Evolutionary conservation across 1,140 invertebrate genomes (phyloP).

Genomic region (Anthonomus grandis): DNA sequence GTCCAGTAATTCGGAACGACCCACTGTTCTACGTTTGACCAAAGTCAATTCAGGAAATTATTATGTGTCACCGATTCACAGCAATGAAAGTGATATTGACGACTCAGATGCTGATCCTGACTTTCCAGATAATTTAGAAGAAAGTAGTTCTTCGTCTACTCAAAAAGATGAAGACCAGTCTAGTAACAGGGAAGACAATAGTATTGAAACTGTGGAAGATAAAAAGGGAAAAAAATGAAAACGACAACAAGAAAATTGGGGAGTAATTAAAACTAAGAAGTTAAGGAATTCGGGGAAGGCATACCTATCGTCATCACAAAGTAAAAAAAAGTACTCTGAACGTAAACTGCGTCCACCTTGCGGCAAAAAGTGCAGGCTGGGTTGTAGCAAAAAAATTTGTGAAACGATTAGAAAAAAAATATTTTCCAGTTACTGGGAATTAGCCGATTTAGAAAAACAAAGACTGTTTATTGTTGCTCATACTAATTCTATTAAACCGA

Average conservation of each 20-base stretch:
- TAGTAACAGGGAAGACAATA: background rate
- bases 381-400: slow-evolving; percentile 6
- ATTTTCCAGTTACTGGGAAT: background rate
- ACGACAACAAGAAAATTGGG: background rate
- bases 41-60: slow-evolving; percentile 3
- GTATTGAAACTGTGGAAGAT: background rate
- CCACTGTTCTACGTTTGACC: background rate
- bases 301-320: too few species aligned
- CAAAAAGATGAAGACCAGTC: background rate
- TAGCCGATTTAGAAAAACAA: slow-evolving; percentile 4
- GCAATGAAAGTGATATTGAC: slow-evolving; percentile 5
- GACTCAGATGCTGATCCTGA: background rate
- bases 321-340: too few species aligned
- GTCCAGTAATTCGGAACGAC: background rate
- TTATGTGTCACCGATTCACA: slow-evolving; percentile 3
- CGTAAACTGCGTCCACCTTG: too few species aligned
- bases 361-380: slow-evolving; percentile 8
- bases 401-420: slow-evolving; percentile 3
- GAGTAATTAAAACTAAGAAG: too few species aligned
- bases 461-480: too few species aligned
- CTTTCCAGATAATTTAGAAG: slow-evolving; percentile 1
- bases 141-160: background rate
- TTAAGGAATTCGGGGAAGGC: too few species aligned
- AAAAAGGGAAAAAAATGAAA: slow-evolving; percentile 4
- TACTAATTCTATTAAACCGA: slow-evolving; percentile 18